Evolutionary conservation across 2,888 invertebrate genomes (phyloP).

Genomic region (Oscheius myriophilus): DNA sequence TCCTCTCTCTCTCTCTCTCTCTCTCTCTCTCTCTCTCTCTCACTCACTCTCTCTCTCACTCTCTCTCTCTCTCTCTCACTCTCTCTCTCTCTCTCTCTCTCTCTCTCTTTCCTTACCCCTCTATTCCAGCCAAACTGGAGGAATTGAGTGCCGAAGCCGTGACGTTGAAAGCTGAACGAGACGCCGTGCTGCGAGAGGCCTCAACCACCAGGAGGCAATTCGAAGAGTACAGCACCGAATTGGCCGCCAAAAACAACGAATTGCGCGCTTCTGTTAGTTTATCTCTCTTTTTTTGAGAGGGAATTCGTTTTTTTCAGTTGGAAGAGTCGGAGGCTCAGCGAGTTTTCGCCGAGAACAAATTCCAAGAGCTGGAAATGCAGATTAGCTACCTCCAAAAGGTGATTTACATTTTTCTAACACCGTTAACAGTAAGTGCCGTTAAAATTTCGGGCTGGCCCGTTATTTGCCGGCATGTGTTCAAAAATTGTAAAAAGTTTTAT

Average conservation of each 20-base stretch:
- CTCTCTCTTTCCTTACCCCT: neutral
- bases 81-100: neutral
- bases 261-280: too few relatives aligned
- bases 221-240: constrained; percentile 17
- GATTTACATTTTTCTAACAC: neutral
- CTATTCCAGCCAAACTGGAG: constrained; percentile 17
- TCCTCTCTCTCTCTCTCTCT: neutral
- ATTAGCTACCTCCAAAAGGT: constrained; percentile 1
- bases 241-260: constrained; percentile 21
- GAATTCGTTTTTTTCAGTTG: neutral
- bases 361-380: constrained; percentile 27
- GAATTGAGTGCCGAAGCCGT: constrained; percentile 14
- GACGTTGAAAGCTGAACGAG: constrained; percentile 26
- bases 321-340: constrained; percentile 10
- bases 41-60: neutral
- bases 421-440: too few relatives aligned
- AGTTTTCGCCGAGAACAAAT: constrained; percentile 5
- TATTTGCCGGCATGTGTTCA: too few relatives aligned
- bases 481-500: too few relatives aligned
- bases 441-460: too few relatives aligned
- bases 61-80: neutral
- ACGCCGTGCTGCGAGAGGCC: constrained; percentile 35
- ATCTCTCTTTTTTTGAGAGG: too few relatives aligned
- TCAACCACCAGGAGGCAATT: constrained; percentile 23
- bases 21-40: neutral